phyloP scores from a whole-genome alignment of 2,113 vertebrate species.

The Limnothrissa miodon region DNA sequence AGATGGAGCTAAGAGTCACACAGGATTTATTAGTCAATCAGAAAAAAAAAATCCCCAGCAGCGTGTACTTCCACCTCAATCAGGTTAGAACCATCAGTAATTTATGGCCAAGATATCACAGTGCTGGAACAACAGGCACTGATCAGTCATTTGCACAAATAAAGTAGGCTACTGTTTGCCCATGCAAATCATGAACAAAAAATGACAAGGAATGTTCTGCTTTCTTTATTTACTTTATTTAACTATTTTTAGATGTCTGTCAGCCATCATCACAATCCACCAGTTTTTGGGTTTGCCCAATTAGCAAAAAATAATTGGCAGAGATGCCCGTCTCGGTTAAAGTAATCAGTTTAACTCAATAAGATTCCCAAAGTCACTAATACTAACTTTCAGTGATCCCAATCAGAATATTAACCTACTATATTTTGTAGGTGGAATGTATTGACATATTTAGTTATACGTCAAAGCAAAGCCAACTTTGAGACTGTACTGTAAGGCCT shows the following conservation, averaged over 20 bases:
- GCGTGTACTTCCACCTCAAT: constrained; percentile 28
- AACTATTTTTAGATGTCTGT: too few species aligned
- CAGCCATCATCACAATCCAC: too few species aligned
- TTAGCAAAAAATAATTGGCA: background rate
- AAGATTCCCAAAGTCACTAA: background rate
- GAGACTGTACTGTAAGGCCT: background rate
- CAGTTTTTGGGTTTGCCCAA: background rate
- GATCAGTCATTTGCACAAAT: background rate
- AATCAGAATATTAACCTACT: background rate
- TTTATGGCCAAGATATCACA: constrained; percentile 30
- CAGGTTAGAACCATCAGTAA: constrained; percentile 35
- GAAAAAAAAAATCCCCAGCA: constrained; percentile 31
- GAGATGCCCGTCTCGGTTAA: background rate
- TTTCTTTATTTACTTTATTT: too few species aligned
- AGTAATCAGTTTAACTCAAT: background rate
- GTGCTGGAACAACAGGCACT: background rate
- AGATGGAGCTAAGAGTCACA: background rate
- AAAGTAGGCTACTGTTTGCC: background rate
- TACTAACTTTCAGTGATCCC: background rate
- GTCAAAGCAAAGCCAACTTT: background rate
- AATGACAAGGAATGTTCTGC: background rate
- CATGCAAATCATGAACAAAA: background rate
- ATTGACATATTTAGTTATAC: background rate
- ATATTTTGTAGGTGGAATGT: background rate
- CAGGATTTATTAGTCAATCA: constrained; percentile 6